Percentiles rank a stretch among this genome's conserved stretches.
phyloP scores from a whole-genome alignment of 2,797 vertebrate species.

The Morelia viridis region DNA sequence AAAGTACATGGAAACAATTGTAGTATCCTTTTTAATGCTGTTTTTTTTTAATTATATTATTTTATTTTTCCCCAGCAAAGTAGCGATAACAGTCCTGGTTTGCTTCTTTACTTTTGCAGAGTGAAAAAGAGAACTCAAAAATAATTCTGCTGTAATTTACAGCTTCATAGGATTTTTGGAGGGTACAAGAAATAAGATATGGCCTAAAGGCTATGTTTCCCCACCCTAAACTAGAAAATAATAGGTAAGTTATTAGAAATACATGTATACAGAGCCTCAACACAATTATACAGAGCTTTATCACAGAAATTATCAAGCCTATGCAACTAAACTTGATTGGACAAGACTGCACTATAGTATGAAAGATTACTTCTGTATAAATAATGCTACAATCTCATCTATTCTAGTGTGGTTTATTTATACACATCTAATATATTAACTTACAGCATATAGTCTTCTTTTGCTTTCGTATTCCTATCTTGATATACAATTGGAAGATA shows the following conservation, averaged over 20 bases:
- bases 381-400: not conserved
- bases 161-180: not conserved
- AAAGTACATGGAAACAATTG: not conserved
- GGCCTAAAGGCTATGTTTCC: not conserved
- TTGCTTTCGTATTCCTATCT: not conserved
- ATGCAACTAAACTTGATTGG: not conserved
- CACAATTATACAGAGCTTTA: not conserved
- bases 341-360: not conserved
- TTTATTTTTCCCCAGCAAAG: not conserved
- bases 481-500: not conserved
- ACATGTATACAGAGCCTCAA: not conserved
- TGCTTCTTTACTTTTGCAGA: not conserved
- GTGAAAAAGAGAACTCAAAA: not conserved
- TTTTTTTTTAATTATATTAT: not conserved
- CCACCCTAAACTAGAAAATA: not conserved
- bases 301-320: not conserved
- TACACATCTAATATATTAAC: not conserved
- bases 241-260: not conserved
- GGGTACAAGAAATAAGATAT: not conserved
- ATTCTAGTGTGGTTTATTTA: not conserved
- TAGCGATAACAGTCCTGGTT: not conserved
- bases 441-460: not conserved
- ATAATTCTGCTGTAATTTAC: not conserved
- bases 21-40: not conserved
- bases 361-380: not conserved